phyloP scores from a whole-genome alignment of 2,113 vertebrate species.

The Oreochromis tanganicae region DNA sequence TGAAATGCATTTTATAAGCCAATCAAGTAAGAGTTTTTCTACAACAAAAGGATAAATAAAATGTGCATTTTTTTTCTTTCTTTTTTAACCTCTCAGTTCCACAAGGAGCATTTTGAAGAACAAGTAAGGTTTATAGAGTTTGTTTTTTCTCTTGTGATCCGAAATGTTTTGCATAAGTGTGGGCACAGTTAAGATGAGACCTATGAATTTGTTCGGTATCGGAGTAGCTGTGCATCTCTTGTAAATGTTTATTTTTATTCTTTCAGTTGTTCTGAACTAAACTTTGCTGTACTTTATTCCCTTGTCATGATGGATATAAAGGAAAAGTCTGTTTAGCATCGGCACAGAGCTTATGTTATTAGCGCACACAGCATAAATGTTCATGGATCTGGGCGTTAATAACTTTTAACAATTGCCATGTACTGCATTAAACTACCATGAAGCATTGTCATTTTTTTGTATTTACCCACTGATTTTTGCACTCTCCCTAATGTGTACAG shows the following conservation, averaged over 20 bases:
- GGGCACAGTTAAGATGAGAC: background rate
- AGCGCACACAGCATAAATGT: background rate
- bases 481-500: background rate
- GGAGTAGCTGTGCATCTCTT: background rate
- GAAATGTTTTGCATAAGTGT: background rate
- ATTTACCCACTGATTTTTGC: background rate
- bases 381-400: background rate
- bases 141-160: background rate
- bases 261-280: background rate
- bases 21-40: background rate
- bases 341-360: background rate
- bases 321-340: background rate
- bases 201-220: background rate
- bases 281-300: background rate
- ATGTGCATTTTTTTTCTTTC: background rate
- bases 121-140: background rate
- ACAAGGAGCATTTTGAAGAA: background rate
- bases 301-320: background rate
- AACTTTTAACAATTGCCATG: background rate
- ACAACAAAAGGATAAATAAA: background rate
- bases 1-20: background rate
- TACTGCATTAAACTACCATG: background rate
- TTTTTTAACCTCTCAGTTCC: background rate
- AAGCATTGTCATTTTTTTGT: background rate
- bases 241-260: slow-evolving; percentile 3